Conservation (phyloP, 2,113 vertebrate genomes). For the Hippocampus zosterae region DNA sequence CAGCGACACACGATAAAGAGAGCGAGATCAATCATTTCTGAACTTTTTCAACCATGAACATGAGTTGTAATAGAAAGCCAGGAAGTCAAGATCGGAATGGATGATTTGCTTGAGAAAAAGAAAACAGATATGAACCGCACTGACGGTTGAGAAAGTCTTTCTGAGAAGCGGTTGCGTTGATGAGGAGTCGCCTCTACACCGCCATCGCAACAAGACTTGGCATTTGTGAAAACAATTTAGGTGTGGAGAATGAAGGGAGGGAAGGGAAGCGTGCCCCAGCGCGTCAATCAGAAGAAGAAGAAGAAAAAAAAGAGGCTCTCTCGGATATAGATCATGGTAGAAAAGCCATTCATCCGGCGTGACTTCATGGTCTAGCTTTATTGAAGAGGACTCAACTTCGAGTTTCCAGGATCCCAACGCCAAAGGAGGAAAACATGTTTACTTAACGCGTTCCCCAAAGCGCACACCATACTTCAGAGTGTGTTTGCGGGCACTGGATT, state of each 20-base stretch:
- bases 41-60: not conserved
- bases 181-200: not conserved
- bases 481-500: not conserved
- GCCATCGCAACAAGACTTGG: not conserved
- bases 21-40: too few species aligned
- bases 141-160: not conserved
- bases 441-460: not conserved
- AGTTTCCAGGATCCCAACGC: not conserved
- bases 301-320: slow-evolving; percentile 9
- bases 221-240: not conserved
- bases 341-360: slow-evolving; percentile 35
- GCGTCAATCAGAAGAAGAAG: slow-evolving; percentile 40
- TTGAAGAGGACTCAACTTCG: slow-evolving; percentile 7
- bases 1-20: too few species aligned
- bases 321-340: slow-evolving; percentile 51
- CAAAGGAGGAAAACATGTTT: not conserved
- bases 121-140: not conserved
- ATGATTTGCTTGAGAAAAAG: too few species aligned
- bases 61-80: too few species aligned
- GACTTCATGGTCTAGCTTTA: slow-evolving; percentile 14
- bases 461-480: not conserved
- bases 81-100: too few species aligned
- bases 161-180: not conserved
- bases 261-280: slow-evolving; percentile 42
- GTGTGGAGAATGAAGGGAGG: not conserved